Base-by-base conservation (phyloP, 2,888 invertebrate species). In the Synergus umbraculus region DNA sequence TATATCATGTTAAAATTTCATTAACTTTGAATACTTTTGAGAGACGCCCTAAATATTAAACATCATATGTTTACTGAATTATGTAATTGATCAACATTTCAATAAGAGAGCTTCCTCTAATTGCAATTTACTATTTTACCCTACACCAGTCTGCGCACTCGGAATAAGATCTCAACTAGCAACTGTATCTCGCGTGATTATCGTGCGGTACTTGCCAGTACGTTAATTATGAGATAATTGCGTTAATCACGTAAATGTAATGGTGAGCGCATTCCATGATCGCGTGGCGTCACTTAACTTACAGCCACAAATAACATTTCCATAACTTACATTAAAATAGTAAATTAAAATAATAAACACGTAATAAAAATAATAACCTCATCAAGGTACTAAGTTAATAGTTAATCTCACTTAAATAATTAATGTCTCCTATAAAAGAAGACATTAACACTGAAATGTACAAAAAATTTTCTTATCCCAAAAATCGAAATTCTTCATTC, bases 141-240 rank as follows among this genome's bases (percentile, higher is more conserved):
- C 4, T 22, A n/a, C 18, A 18, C 60, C 18, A 60, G 60, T 22
- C n/a, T 49, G 22, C 2, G 10, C 4, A 18, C 12, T 60, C n/a
- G 15, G 49, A 15, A 15, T 4, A n/a, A 49, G n/a, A 49, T 49
- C 60, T 18, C 10, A 22, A 60, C 9, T 60, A 10, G 60, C 9
- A 18, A 10, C 60, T 12, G 60, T 22, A 60, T 18, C 18, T 10
- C 60, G 10, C 10, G 10, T 10, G n/a, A 49, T 49, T 49, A 15
- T 22, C 60, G 18, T 60, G 60, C 60, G 60, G 18, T 60, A 60
- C n/a, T 77, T 60, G 66, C 58, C 78, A 69, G 77, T 76, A 73
- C 66, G 76, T 80, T 80, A 77, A 83, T 81, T 83, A 83, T 58
- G 80, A 80, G 77, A 79, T 78, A 76, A 82, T 82, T 78, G 73